Conservation (phyloP, 2,888 invertebrate species). For the Ectemnius lituratus region DNA sequence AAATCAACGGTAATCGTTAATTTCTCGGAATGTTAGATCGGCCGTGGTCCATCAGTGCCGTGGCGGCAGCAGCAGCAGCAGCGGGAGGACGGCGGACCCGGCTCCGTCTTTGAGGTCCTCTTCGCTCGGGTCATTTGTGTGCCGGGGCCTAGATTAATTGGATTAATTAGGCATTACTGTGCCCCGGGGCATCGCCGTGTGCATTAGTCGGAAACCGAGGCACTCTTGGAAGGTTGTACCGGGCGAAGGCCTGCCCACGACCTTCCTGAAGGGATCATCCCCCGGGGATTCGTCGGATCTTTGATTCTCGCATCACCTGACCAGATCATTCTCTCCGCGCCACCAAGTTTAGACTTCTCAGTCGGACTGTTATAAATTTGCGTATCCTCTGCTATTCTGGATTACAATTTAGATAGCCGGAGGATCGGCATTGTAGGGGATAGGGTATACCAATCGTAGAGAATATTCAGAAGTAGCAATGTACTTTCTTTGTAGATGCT, state of each 20-base stretch:
- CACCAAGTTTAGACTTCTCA: background rate
- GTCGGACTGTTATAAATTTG: conserved; percentile 22
- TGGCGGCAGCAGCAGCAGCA: conserved; percentile 32
- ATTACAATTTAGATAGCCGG: too few species aligned
- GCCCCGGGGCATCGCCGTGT: conserved; percentile 71
- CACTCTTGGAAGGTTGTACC: conserved; percentile 46
- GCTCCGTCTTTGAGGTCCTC: conserved; percentile 58
- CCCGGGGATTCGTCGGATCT: conserved; percentile 54
- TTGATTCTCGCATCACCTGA: conserved; percentile 56
- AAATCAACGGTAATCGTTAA: conserved; percentile 78
- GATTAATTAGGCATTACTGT: conserved; percentile 78
- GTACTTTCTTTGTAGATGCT: too few species aligned
- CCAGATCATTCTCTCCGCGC: conserved; percentile 17
- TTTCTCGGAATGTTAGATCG: conserved; percentile 78
- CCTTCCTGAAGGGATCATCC: conserved; percentile 53
- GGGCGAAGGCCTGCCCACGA: conserved; percentile 46
- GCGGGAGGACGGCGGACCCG: conserved; percentile 56
- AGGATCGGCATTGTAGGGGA: too few species aligned
- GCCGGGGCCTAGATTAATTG: conserved; percentile 76
- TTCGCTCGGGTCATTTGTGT: conserved; percentile 75
- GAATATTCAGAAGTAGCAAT: too few species aligned
- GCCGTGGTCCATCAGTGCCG: conserved; percentile 71
- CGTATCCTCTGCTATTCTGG: background rate
- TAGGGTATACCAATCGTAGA: too few species aligned
- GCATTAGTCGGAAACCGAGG: conserved; percentile 70